phyloP scores from a whole-genome alignment of 2,888 invertebrate genomes.

The Napeogenes inachia region DNA sequence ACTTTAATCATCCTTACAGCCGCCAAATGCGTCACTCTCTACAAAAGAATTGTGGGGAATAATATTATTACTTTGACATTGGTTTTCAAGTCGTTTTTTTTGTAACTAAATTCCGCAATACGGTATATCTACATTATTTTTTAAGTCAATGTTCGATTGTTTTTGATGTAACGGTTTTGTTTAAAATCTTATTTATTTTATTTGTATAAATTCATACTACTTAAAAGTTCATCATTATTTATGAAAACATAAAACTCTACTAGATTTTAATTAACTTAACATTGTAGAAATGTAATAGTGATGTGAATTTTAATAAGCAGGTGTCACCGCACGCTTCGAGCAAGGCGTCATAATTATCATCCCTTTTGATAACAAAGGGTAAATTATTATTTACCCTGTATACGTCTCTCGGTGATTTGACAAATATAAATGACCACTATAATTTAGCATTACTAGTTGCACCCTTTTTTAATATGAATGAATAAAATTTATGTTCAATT shows the following conservation, averaged over 20 bases:
- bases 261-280: too few species aligned
- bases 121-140: too few species aligned
- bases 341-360: constrained; percentile 53
- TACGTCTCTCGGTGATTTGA: constrained; percentile 60
- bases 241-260: too few species aligned
- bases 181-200: too few species aligned
- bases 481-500: constrained; percentile 9
- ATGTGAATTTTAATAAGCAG: constrained; percentile 48
- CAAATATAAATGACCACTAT: constrained; percentile 64
- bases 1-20: constrained; percentile 30
- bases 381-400: constrained; percentile 74
- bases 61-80: constrained; percentile 5
- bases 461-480: constrained; percentile 16
- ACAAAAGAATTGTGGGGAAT: too few species aligned
- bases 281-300: too few species aligned
- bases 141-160: too few species aligned
- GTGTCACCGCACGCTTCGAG: constrained; percentile 51
- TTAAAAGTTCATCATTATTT: too few species aligned
- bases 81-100: constrained; percentile 6
- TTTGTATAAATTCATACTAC: too few species aligned
- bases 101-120: too few species aligned
- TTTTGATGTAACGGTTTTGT: too few species aligned
- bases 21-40: constrained; percentile 11
- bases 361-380: constrained; percentile 61
- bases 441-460: constrained; percentile 69